Percentiles rank a stretch among this genome's conserved stretches.
Evolutionary conservation across 2,888 invertebrate species (phyloP).

Genomic region (Rhingia rostrata): DNA sequence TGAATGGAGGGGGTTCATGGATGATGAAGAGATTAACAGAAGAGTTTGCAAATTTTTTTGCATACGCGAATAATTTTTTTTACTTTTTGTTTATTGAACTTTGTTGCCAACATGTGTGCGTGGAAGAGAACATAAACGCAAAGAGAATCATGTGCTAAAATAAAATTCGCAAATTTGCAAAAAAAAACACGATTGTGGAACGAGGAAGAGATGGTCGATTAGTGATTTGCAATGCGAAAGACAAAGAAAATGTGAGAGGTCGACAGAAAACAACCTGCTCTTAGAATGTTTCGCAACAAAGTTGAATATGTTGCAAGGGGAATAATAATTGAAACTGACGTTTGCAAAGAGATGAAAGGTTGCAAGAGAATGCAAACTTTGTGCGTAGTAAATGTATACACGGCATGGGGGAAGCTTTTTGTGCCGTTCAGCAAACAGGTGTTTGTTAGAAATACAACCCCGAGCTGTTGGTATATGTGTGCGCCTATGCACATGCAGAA

Average conservation of each 20-base stretch:
- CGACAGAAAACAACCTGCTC: conserved; percentile 23
- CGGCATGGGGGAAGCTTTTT: conserved; percentile 62
- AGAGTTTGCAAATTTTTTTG: conserved; percentile 61
- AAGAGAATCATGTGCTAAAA: conserved; percentile 14
- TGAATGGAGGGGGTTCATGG: conserved; percentile 21
- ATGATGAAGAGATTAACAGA: conserved; percentile 50
- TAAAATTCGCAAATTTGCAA: conserved; percentile 52
- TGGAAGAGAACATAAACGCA: conserved; percentile 2
- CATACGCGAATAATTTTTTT: conserved; percentile 6
- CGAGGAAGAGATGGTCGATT: conserved; percentile 38
- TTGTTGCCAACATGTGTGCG: conserved; percentile 43
- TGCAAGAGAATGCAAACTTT: conserved; percentile 64
- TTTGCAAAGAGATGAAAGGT: conserved; percentile 22
- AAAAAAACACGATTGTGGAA: conserved; percentile 8
- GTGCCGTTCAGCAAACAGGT: conserved; percentile 75
- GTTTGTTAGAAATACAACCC: conserved; percentile 72
- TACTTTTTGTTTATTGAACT: neutral
- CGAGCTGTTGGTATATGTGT: conserved; percentile 62
- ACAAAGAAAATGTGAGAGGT: conserved; percentile 20
- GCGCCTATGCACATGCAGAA: conserved; percentile 65
- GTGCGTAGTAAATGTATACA: conserved; percentile 47
- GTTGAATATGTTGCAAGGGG: conserved; percentile 41
- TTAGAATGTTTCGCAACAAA: conserved; percentile 23
- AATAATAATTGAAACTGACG: neutral
- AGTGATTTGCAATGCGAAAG: conserved; percentile 14